These are phyloP conservation scores for Amaurobius ferox DNA, from an alignment of 2,888 invertebrate genomes.

Conservation along the genomic window DNA sequence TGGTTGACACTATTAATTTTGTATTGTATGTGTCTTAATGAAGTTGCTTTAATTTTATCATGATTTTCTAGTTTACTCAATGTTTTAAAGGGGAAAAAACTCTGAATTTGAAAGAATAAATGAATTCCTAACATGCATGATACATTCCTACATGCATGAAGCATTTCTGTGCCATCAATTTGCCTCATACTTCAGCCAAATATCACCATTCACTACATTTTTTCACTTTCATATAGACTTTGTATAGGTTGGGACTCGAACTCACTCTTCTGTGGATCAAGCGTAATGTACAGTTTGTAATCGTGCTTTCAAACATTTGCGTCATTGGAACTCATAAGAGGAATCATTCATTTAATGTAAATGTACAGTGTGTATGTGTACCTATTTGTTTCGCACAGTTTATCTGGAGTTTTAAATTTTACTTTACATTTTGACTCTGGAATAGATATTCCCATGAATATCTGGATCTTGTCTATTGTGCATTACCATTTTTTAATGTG, in stretches of 20 bases:
- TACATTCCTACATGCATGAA: not conserved
- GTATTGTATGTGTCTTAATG: no score
- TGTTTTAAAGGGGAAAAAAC: no score
- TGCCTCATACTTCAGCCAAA: slow-evolving; percentile 1
- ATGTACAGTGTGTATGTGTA: slow-evolving; percentile 13
- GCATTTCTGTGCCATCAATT: slow-evolving; percentile 2
- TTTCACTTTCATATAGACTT: slow-evolving; percentile 18
- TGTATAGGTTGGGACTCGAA: slow-evolving; percentile 2
- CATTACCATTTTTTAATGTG: no score
- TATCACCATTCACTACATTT: slow-evolving; percentile 3
- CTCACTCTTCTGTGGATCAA: not conserved
- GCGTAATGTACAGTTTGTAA: slow-evolving; percentile 52
- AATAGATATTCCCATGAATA: no score
- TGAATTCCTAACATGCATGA: no score
- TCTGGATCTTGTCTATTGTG: no score
- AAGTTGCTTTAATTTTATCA: no score
- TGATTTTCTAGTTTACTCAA: no score
- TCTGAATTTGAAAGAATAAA: no score
- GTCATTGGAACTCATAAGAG: not conserved
- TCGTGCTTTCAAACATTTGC: slow-evolving; percentile 18
- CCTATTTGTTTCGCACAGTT: not conserved
- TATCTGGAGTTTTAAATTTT: not conserved
- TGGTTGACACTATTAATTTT: no score
- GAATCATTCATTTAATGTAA: not conserved
- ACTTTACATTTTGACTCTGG: not conserved